Percentiles rank a stretch among this genome's conserved stretches.
Evolutionary conservation across 2,888 invertebrate species (phyloP).

Genomic region (Caradrina clavipalpis): DNA sequence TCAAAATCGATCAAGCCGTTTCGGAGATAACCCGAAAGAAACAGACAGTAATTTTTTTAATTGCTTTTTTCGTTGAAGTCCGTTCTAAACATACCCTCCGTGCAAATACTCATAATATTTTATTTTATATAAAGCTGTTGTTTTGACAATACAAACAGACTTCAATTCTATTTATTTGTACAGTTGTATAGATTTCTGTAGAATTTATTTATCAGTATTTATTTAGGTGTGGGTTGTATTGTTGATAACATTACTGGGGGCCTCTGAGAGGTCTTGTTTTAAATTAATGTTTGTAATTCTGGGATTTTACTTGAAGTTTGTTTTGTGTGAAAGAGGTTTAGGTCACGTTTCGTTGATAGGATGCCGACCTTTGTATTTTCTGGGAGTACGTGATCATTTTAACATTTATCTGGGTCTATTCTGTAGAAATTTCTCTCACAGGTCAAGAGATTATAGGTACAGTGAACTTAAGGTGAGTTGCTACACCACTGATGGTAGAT

Average conservation of each 20-base stretch:
- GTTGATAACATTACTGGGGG: background rate
- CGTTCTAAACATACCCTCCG: too few relatives aligned
- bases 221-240: constrained; percentile 36
- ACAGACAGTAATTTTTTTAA: too few relatives aligned
- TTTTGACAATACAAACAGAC: too few relatives aligned
- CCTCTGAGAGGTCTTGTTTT: constrained; percentile 3
- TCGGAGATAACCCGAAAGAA: too few relatives aligned
- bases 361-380: background rate
- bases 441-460: background rate
- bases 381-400: background rate
- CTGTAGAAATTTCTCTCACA: background rate
- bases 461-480: too few relatives aligned
- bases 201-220: constrained; percentile 41
- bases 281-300: background rate
- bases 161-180: too few relatives aligned
- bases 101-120: too few relatives aligned
- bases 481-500: too few relatives aligned
- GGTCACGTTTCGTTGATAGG: background rate
- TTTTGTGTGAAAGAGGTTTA: background rate
- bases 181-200: constrained; percentile 9
- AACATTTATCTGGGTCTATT: background rate
- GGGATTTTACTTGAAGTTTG: background rate
- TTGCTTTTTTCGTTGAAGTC: too few relatives aligned
- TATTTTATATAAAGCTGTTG: too few relatives aligned
- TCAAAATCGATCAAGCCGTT: too few relatives aligned